Evolutionary conservation across 1,140 invertebrate species (phyloP), one percentile per base, ranked within the genome.

Genomic region (Zaprionus inermis): DNA sequence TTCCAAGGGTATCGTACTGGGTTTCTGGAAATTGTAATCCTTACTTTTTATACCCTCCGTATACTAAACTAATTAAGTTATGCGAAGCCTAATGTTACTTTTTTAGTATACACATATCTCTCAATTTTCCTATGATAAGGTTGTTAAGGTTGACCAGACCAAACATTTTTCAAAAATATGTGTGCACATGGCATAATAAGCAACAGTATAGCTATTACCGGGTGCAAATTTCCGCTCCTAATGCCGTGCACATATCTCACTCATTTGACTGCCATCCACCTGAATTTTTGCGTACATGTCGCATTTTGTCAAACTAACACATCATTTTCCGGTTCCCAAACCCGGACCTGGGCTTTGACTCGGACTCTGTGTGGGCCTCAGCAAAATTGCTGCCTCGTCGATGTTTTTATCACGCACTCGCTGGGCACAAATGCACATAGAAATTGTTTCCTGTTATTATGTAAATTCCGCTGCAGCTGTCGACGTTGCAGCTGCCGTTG

Each of bases 391-490:
- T 52, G 58, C 14, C 41, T 14, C 11, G 44, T 22, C 20, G 58
- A 57, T 51, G 57, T 32, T 44, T 61, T 65, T 51, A 78, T 54
- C 54, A 80, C 73, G 79, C 78, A 81, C 78, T 67, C 64, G 69
- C 68, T 64, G 69, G 69, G 68, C 68, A 64, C 71, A 84, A 79
- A 74, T 78, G 66, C 36, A 64, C 59, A 64, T 64, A 64, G 36
- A 81, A 86, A 86, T 79, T 88, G 82, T 88, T 86, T 86, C 82
- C 82, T 88, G 82, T 82, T 82, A 88, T 86, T 86, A 88, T 86
- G 82, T 49, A 86, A 86, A 86, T 86, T 66, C 78, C 46, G 66
- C 18, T 46, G 20, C 52, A 51, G 54, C n/a, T 61, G 49, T 16
- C 7, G n/a, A 18, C 57, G 49, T 28, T 44, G 46, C 55, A 64